Evolutionary conservation across 2,888 invertebrate species (phyloP).

Genomic region (Cataglyphis albicans): DNA sequence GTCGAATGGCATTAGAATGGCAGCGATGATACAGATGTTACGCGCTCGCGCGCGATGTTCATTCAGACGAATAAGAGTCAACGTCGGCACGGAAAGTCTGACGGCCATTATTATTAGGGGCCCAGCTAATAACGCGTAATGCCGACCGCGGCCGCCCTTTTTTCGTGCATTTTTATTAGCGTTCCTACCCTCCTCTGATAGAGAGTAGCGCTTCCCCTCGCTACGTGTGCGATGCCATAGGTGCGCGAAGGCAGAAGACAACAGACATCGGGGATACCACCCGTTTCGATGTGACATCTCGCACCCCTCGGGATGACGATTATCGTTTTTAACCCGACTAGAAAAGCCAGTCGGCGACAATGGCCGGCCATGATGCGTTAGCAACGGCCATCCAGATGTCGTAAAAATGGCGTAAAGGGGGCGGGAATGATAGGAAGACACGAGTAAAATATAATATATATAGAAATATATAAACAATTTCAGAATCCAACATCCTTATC

Average conservation of each 20-base stretch:
- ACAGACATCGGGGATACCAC: constrained; percentile 67
- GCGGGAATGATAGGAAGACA: constrained; percentile 52
- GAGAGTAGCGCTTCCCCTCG: constrained; percentile 13
- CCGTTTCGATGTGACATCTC: constrained; percentile 80
- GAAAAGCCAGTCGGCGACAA: constrained; percentile 80
- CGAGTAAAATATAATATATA: constrained; percentile 9
- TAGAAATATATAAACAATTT: background rate
- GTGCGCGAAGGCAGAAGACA: constrained; percentile 62
- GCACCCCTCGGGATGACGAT: constrained; percentile 76
- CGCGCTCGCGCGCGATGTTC: constrained; percentile 66
- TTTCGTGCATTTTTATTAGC: constrained; percentile 63
- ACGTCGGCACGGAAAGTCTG: constrained; percentile 52
- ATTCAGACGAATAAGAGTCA: constrained; percentile 70
- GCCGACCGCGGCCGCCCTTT: constrained; percentile 68
- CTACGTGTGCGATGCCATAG: constrained; percentile 67
- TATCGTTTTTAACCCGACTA: constrained; percentile 82
- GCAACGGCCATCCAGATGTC: constrained; percentile 81
- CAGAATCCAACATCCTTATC: background rate
- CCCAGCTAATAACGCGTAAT: constrained; percentile 84
- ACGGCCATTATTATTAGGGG: constrained; percentile 80
- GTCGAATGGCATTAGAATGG: constrained; percentile 77
- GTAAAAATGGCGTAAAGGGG: constrained; percentile 57
- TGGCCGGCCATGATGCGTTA: constrained; percentile 82
- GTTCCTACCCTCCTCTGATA: constrained; percentile 32
- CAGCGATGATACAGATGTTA: constrained; percentile 85